Base-by-base conservation (phyloP, 2,797 vertebrate genomes). In the Tenualosa ilisha region DNA sequence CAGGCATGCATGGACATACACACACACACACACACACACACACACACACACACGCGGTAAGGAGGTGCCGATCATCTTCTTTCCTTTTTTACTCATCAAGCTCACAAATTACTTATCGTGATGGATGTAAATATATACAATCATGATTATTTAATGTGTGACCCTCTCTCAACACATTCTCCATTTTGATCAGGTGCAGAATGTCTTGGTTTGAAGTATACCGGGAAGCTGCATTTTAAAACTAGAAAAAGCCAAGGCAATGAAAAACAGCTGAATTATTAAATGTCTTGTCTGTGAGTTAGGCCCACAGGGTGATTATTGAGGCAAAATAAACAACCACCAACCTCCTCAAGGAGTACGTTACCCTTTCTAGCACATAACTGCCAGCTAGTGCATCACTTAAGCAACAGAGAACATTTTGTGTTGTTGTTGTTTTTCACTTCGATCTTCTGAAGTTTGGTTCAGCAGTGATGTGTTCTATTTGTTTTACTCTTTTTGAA, bases 181-280 rank as follows among this genome's bases (percentile, higher is more conserved):
- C 68, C 37, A 75, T 75, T 75, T 75, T 40, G 68, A 75, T 24
- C 46, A 81, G 53, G 46, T 37, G 82, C 51, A 26, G 61, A 75
- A 63, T 82, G 61, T 82, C 84, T 17, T 91, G 86, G 84, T 87
- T 85, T 63, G 22, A 51, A 88, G 82, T 84, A 87, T 53, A 85
- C 82, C 89, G 85, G 88, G 89, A 89, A 84, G 83, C 37, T 12
- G 37, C 68, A 75, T 13, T 13, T 13, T 2, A 40, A 40, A 75
- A 75, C 15, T 20, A 43, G 68, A 40, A 87, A 53, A 83, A 90
- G 8, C 86, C 86, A 91, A 92, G 89, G 20, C 81, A 90, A 92
- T 92, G 85, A 89, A 91, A 87, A 89, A 86, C 2, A 85, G 84
- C 93, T 95, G 49, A 93, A 95, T 94, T 92, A 93, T 94, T 95